phyloP scores from a whole-genome alignment of 2,113 vertebrate genomes.

The Lampris megalopsis region DNA sequence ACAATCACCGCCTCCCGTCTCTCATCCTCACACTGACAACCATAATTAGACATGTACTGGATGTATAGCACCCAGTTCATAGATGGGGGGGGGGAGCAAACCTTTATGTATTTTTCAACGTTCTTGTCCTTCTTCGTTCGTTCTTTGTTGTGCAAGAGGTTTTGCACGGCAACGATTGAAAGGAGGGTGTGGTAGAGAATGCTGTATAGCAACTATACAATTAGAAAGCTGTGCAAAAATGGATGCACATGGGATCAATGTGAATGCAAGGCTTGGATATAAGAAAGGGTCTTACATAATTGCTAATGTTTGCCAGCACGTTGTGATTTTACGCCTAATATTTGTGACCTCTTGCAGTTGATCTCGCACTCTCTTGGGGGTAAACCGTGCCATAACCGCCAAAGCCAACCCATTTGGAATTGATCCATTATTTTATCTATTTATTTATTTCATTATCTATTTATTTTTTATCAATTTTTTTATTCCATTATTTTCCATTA shows the following conservation, averaged over 20 bases:
- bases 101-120: constrained; percentile 87
- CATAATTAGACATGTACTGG: constrained; percentile 98
- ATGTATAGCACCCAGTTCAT: constrained; percentile 75
- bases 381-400: background rate
- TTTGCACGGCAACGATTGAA: constrained; percentile 41
- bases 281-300: background rate
- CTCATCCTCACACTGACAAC: constrained; percentile 93
- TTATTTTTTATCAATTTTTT: too few relatives aligned
- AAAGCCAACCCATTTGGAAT: too few relatives aligned
- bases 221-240: constrained; percentile 56
- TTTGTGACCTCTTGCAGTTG: background rate
- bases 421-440: too few relatives aligned
- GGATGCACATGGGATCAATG: constrained; percentile 2
- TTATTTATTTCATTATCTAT: too few relatives aligned
- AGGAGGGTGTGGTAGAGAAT: constrained; percentile 63
- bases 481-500: too few relatives aligned
- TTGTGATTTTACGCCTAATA: background rate
- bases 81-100: constrained; percentile 87
- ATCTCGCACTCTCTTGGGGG: background rate
- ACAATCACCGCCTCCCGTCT: constrained; percentile 90
- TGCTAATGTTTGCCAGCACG: background rate
- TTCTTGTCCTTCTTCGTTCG: constrained; percentile 67
- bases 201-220: constrained; percentile 79
- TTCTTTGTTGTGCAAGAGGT: constrained; percentile 48
- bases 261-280: background rate